Evolutionary conservation across 1,140 invertebrate species (phyloP), one percentile per base, ranked within the genome.

Genomic region (Lasioglossum albipes): DNA sequence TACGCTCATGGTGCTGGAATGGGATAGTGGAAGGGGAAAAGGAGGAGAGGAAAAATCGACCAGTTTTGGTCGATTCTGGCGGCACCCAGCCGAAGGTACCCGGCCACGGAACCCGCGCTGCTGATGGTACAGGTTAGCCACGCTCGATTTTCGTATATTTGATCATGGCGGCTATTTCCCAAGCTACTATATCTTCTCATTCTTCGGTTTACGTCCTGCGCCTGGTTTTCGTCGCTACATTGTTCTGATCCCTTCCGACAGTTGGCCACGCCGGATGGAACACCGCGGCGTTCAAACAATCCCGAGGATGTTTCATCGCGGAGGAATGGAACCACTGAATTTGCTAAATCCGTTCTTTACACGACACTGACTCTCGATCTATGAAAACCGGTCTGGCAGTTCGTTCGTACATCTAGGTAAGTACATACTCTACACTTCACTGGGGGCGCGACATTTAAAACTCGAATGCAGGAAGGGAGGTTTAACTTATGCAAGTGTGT

Each of bases 191-290:
- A 36, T 4, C 54, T 7, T 41, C 41, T 76, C 36, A 45, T 45
- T 16, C 7, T 16, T 75, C 13, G 27, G 49, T 75, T 75, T 75
- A 75, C 13, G 45, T 18, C 57, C 9, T 31, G 74, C n/a, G 62
- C 54, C 74, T 75, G 62, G 42, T 27, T 68, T 68, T 68, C 36
- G 54, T 76, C 41, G 67, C 20, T 70, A 13, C 49, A 59, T 59
- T n/a, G 16, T 5, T 13, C 5, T 4, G n/a, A 45, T 49, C 49
- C 42, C 41, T 59, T 69, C 22, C 49, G 10, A 45, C 66, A 59
- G 20, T 59, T 36, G 27, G 52, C 20, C 68, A 1, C 16, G 22
- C 36, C 27, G 36, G 20, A 10, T 41, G 31, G 45, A 36, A 22
- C n/a, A 49, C 20, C 27, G 2, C 13, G 31, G n/a, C 69, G 31